These are phyloP conservation scores for Myotis vivesi DNA, from an alignment of 2,797 vertebrate genomes.

Conservation along the genomic window DNA sequence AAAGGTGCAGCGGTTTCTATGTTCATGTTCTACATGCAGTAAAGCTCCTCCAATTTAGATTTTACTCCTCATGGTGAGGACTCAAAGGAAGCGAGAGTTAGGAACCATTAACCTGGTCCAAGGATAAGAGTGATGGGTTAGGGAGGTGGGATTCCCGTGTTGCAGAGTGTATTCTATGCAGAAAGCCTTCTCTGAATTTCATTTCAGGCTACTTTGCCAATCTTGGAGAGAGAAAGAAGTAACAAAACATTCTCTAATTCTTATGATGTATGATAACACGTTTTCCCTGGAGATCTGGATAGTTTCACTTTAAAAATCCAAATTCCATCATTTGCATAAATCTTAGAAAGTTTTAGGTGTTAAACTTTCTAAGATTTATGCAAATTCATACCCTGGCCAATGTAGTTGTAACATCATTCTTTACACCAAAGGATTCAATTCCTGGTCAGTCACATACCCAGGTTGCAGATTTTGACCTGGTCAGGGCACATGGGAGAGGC, in stretches of 20 bases:
- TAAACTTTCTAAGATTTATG: neutral
- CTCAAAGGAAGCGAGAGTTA: neutral
- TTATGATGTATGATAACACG: neutral
- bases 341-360: neutral
- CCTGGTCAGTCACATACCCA: neutral
- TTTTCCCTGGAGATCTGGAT: neutral
- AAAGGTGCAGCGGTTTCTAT: neutral
- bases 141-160: neutral
- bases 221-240: neutral
- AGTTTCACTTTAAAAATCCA: neutral
- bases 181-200: neutral
- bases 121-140: neutral
- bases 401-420: neutral
- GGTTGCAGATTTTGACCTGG: neutral
- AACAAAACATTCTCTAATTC: neutral
- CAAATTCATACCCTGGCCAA: neutral
- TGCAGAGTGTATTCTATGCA: neutral
- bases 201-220: neutral
- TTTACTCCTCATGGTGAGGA: neutral
- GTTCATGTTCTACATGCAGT: neutral
- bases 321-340: neutral
- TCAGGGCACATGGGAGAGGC: neutral
- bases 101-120: neutral
- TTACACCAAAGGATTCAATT: neutral
- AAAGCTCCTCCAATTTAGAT: neutral